Base-by-base conservation (phyloP, 2,797 vertebrate species). In the Silurus aristotelis region DNA sequence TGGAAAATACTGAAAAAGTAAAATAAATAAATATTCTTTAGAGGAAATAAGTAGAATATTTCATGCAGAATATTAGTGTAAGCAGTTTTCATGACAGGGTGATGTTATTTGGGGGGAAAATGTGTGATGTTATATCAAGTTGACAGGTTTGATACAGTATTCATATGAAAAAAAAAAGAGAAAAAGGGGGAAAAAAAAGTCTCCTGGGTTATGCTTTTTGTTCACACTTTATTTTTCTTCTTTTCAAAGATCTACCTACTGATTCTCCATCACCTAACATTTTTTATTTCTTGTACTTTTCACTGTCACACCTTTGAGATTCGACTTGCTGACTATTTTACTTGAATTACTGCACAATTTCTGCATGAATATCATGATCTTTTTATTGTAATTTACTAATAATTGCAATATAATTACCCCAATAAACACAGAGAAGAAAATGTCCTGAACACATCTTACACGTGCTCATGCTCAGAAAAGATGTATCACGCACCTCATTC, bases 161-260 rank as follows among this genome's bases (percentile, higher is more conserved):
- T 78, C 27, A 19, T 64, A 48, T 17, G 0, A 14, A 27, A 27
- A 31, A 31, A 22, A 58, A 31, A 58, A 38, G 38, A 38, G 38
- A 38, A 38, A 38, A 38, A 38, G 38, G 38, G 38, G 38, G 12
- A 5, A 17, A 5, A 17, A 52, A 22, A 22, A 5, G n/a, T 48
- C 38, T 27, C 71, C 7, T 66, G 10, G 58, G 20, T 27, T 80
- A 9, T 9, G n/a, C 22, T 10, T 3, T 3, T 60, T 22, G 14
- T 63, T 78, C 46, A 66, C 80, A 78, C 66, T 27, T 78, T 52
- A 52, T 75, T 72, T 77, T 5, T 61, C 17, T 14, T 76, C 52
- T 22, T 43, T 83, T 38, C 43, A 61, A 25, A 61, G 17, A 64
- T 68, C 80, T 55, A 71, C 38, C 80, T 58, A 22, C 68, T 55